phyloP scores from a whole-genome alignment of 2,797 vertebrate genomes.

The Cyprinella venusta region DNA sequence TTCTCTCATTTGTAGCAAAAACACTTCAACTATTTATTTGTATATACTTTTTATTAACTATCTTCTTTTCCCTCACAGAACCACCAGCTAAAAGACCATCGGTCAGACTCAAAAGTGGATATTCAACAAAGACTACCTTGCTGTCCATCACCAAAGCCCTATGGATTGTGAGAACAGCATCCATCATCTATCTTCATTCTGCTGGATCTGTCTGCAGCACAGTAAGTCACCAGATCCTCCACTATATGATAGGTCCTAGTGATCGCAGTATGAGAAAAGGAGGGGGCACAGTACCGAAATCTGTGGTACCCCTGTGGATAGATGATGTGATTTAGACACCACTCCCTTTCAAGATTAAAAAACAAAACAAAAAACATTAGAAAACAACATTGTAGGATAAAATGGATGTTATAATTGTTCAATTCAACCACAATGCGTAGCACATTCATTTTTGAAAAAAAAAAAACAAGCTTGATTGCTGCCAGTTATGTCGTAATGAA shows the following conservation, averaged over 20 bases:
- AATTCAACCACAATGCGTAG: neutral
- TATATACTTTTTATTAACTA: neutral
- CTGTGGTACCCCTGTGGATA: neutral
- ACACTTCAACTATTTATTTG: neutral
- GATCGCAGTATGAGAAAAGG: neutral
- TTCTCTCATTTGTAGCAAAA: neutral
- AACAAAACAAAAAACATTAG: neutral
- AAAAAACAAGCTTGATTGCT: neutral
- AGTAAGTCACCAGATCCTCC: conserved; percentile 11
- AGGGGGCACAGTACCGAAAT: neutral
- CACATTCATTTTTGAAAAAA: neutral
- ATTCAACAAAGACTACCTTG: neutral
- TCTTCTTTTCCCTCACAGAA: neutral
- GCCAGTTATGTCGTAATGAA: conserved; percentile 12
- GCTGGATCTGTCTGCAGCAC: neutral
- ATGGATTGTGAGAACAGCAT: neutral
- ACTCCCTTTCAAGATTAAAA: neutral
- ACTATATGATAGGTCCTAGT: neutral
- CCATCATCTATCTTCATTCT: neutral
- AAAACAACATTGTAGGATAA: neutral
- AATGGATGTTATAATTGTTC: neutral
- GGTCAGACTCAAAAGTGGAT: conserved; percentile 3
- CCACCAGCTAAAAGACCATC: neutral
- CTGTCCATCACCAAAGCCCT: neutral
- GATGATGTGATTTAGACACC: neutral